These are phyloP conservation scores for Syngnathus scovelli DNA, from an alignment of 2,113 vertebrate genomes.

Conservation along the genomic window DNA sequence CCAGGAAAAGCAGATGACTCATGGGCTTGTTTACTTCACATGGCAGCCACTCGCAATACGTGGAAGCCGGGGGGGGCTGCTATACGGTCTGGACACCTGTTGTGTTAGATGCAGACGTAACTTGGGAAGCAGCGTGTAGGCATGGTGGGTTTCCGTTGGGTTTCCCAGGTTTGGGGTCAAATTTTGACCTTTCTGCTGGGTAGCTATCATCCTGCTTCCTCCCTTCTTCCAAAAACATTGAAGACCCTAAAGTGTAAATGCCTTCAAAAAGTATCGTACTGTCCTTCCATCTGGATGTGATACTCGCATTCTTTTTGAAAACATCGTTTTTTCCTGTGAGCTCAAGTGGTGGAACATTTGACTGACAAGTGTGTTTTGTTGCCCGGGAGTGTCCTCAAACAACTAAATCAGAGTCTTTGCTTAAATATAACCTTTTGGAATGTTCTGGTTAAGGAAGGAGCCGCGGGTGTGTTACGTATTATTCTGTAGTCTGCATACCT, in stretches of 20 bases:
- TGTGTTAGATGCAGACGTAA: neutral
- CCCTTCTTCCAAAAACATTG: no score
- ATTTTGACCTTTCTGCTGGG: no score
- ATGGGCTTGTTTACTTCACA: slow-evolving; percentile 27
- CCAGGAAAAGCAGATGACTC: slow-evolving; percentile 56
- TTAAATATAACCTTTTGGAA: neutral
- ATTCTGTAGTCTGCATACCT: no score
- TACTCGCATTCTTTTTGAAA: neutral
- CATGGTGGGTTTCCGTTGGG: neutral
- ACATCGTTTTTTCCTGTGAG: neutral
- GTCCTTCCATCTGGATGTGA: neutral
- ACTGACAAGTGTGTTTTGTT: neutral
- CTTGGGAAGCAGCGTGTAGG: neutral
- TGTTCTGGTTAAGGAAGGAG: neutral
- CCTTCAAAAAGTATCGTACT: neutral
- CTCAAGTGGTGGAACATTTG: neutral
- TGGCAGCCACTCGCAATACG: slow-evolving; percentile 10
- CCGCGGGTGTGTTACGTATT: neutral
- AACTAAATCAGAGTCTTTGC: neutral
- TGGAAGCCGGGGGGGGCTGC: neutral
- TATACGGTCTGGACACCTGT: neutral
- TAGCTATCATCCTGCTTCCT: no score
- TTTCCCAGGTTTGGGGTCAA: no score
- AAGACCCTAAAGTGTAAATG: no score
- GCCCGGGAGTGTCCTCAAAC: neutral